These are phyloP conservation scores for Drosophila siamana DNA, from an alignment of 2,888 invertebrate genomes.

Conservation along the genomic window DNA sequence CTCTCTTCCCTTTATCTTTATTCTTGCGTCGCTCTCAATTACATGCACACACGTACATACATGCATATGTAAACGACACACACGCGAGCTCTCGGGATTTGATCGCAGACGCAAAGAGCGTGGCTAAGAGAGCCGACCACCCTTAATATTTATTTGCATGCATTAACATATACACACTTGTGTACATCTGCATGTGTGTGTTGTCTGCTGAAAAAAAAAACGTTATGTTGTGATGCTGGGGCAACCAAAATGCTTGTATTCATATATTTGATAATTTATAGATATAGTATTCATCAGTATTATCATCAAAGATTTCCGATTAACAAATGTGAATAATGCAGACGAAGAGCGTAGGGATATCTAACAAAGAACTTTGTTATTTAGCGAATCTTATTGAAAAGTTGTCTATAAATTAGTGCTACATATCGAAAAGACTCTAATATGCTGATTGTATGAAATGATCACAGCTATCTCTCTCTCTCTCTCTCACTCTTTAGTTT, in stretches of 20 bases:
- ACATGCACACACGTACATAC: background rate
- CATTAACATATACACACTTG: background rate
- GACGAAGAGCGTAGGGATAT: no score
- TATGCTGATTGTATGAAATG: background rate
- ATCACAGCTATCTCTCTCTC: background rate
- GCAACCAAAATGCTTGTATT: background rate
- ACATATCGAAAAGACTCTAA: background rate
- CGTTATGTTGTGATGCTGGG: background rate
- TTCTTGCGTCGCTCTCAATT: constrained; percentile 21
- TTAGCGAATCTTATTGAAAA: no score
- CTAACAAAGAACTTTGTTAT: no score
- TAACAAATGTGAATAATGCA: no score
- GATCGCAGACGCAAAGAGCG: constrained; percentile 36
- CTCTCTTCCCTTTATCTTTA: background rate
- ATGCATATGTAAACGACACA: background rate
- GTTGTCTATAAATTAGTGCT: background rate
- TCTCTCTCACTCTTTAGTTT: background rate
- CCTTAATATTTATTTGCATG: constrained; percentile 37
- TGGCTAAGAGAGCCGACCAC: constrained; percentile 16
- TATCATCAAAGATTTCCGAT: no score
- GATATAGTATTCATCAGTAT: background rate
- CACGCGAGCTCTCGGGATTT: constrained; percentile 16
- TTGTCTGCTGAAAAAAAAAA: no score
- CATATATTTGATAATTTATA: background rate
- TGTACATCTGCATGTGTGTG: no score